These are phyloP conservation scores for Drosophila tropicalis DNA, from an alignment of 1,140 invertebrate species.

Conservation along the genomic window DNA sequence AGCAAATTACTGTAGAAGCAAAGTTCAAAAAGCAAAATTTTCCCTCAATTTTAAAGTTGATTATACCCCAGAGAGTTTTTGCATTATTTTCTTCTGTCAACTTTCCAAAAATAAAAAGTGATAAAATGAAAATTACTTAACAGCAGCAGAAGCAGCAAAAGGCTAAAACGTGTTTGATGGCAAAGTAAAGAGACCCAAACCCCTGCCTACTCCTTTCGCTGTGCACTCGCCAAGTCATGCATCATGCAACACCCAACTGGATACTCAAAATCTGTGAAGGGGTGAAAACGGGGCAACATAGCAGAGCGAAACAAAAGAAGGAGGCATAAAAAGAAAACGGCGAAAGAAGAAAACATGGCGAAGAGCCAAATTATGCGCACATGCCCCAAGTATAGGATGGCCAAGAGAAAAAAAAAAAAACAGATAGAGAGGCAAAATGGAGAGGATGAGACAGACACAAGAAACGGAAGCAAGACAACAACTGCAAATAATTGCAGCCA, in stretches of 20 bases:
- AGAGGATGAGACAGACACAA: conserved; percentile 50
- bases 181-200: conserved; percentile 22
- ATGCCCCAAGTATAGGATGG: conserved; percentile 42
- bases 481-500: conserved; percentile 75
- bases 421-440: background rate
- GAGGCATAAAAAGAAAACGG: conserved; percentile 17
- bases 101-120: conserved; percentile 20
- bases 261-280: conserved; percentile 30
- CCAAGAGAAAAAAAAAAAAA: conserved; percentile 4
- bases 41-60: conserved; percentile 4
- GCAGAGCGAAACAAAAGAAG: conserved; percentile 26
- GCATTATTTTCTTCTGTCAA: background rate
- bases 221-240: conserved; percentile 49
- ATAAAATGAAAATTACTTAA: conserved; percentile 51
- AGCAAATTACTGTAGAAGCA: too few relatives aligned
- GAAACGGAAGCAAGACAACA: conserved; percentile 72
- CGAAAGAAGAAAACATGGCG: conserved; percentile 70
- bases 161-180: conserved; percentile 67
- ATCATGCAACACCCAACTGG: conserved; percentile 67
- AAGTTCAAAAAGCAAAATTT: background rate
- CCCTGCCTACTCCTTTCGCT: conserved; percentile 13
- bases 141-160: conserved; percentile 28
- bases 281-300: conserved; percentile 23
- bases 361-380: conserved; percentile 80
- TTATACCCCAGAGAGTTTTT: conserved; percentile 4